These are phyloP conservation scores for Exaiptasia diaphana DNA, from an alignment of 64 coral and sea anemone species.

Conservation along the genomic window DNA sequence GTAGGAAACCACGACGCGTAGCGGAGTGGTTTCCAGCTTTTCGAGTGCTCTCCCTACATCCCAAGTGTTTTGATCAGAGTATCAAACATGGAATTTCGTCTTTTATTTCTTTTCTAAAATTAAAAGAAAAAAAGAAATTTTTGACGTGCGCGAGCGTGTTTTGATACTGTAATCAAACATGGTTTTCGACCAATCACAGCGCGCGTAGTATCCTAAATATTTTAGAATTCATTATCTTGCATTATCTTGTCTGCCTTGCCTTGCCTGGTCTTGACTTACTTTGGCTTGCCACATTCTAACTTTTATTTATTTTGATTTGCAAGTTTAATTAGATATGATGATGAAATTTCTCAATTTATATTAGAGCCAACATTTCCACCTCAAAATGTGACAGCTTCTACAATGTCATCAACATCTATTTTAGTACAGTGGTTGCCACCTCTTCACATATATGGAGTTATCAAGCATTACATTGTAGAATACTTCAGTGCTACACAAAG, in stretches of 20 bases:
- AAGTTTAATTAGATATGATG: background rate
- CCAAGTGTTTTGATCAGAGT: no score
- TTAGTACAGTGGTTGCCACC: constrained; percentile 58
- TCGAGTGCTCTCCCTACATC: background rate
- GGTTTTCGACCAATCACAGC: no score
- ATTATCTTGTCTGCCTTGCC: background rate
- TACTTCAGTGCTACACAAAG: constrained; percentile 23
- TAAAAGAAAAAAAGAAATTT: no score
- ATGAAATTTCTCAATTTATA: background rate
- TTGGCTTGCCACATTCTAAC: background rate
- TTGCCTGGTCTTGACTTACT: background rate
- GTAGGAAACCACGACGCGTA: constrained; percentile 26
- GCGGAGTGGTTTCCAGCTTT: background rate
- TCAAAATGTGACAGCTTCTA: constrained; percentile 10
- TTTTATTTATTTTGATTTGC: no score
- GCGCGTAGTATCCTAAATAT: no score
- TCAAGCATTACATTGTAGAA: constrained; percentile 54
- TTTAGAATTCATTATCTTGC: background rate
- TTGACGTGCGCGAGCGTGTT: no score
- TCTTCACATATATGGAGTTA: background rate
- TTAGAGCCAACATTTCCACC: constrained; percentile 60
- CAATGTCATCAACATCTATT: constrained; percentile 43
- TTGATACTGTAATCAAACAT: no score
- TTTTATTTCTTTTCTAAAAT: no score
- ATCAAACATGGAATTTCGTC: no score